Evolutionary conservation across 2,113 vertebrate genomes (phyloP).

Genomic region (Lepus americanus): DNA sequence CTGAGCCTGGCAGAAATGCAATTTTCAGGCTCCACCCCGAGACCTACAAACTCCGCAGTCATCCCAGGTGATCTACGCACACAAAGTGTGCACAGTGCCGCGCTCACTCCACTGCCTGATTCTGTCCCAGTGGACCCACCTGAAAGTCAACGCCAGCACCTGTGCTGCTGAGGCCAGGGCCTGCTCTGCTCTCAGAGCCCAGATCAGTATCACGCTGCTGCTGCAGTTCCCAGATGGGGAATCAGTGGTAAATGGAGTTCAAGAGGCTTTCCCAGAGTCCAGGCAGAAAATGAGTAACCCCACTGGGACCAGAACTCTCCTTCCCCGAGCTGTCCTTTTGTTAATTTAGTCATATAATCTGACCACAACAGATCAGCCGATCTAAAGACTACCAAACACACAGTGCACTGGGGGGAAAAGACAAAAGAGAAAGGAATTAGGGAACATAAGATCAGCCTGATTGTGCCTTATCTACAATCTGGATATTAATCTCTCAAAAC

Average conservation of each 20-base stretch:
- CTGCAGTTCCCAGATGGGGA: neutral
- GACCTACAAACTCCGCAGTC: neutral
- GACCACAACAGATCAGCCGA: neutral
- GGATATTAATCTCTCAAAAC: slow-evolving; percentile 28
- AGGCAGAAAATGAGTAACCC: neutral
- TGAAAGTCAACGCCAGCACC: neutral
- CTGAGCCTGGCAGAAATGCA: slow-evolving; percentile 16
- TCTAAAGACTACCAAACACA: neutral
- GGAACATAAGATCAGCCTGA: neutral
- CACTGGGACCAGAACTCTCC: neutral
- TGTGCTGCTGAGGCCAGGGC: neutral
- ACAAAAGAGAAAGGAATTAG: slow-evolving; percentile 7
- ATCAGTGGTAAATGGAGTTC: neutral
- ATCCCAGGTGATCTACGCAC: neutral
- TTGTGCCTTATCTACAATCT: neutral
- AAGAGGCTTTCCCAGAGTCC: slow-evolving; percentile 45
- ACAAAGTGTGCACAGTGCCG: neutral
- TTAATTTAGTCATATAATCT: slow-evolving; percentile 23
- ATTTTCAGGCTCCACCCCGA: neutral
- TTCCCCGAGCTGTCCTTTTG: neutral
- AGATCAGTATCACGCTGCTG: neutral
- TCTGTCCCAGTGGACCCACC: neutral
- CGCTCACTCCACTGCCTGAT: neutral
- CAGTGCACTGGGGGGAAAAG: neutral
- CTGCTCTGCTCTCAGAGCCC: neutral